Evolutionary conservation across 2,797 vertebrate species (phyloP), one percentile per base, ranked within the genome.

Genomic region (Pygocentrus nattereri): DNA sequence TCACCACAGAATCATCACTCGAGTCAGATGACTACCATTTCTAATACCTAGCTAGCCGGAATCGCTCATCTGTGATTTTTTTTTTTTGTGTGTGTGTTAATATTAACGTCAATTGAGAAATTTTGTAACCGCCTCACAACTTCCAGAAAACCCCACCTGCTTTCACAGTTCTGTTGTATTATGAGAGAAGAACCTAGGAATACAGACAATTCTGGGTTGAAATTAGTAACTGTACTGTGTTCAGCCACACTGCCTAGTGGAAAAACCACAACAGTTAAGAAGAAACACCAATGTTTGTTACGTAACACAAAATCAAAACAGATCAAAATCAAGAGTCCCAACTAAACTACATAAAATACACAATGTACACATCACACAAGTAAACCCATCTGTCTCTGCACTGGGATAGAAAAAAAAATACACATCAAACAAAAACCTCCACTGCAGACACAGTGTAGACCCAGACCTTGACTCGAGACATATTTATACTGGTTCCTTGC

Each of bases 401-500:
- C 23, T n/a, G 12, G 3, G 18, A 49, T 21, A 67, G 25, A 38
- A 64, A 69, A 41, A 74, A 58, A 19, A 70, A 44, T 70, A 59
- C 12, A 71, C 54, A 72, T 7, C 44, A 61, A 73, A 74, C 38
- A 82, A 82, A 83, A 79, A 68, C 27, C 34, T 87, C 64, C 88
- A 79, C n/a, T 38, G 78, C 88, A 93, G 89, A 90, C 90, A 85
- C 59, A 72, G 47, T 25, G 44, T 58, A 47, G 69, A 81, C 64
- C 65, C 90, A 89, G 85, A 91, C 89, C 89, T 91, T 79, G 64
- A 86, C 34, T 76, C 67, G 88, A 79, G 78, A 82, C 86, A 89
- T 88, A 91, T 93, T 88, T 88, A 82, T 85, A 87, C 88, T 77
- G 82, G 87, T 78, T 87, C 69, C 87, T 76, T 87, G 82, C 86